A percentile compares a stretch with the other conserved stretches of the same genome.
These are phyloP conservation scores for Echinometra lucunter DNA, from an alignment of 53 echinoderm and acorn worm species.

Conservation along the genomic window DNA sequence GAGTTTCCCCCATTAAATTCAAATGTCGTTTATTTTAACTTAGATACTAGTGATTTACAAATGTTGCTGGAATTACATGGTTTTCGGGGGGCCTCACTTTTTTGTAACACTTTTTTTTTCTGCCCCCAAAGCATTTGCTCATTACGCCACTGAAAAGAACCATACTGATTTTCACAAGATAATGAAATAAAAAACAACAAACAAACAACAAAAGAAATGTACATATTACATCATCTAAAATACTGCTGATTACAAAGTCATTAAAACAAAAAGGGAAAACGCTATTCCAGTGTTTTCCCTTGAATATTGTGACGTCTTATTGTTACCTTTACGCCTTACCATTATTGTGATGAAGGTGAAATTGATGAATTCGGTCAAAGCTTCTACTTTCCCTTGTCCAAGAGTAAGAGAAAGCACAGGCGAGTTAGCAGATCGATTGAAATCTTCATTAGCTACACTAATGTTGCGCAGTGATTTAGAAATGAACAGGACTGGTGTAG, in stretches of 20 bases:
- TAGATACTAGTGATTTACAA: no score
- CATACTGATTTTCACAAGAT: background rate
- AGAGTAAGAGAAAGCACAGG: background rate
- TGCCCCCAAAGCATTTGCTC: no score
- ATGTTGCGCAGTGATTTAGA: background rate
- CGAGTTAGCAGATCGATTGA: conserved; percentile 8
- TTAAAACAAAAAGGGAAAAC: background rate
- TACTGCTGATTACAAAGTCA: background rate
- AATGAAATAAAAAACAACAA: no score
- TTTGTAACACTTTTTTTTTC: no score
- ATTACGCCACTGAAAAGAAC: no score
- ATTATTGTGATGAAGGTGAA: conserved; percentile 5
- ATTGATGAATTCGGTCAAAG: background rate
- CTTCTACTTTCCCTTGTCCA: background rate
- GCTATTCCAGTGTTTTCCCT: background rate
- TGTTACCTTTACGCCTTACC: no score
- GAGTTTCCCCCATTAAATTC: no score
- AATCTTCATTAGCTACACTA: background rate
- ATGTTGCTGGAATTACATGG: no score
- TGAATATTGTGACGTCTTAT: no score
- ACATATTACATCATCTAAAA: no score
- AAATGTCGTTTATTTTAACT: no score
- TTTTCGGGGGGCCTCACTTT: no score
- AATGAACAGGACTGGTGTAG: conserved; percentile 23
- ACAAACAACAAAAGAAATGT: background rate